Percentiles rank a stretch among this genome's conserved stretches.
Evolutionary conservation across 2,797 vertebrate species (phyloP).

Genomic region (Sciaenops ocellatus): DNA sequence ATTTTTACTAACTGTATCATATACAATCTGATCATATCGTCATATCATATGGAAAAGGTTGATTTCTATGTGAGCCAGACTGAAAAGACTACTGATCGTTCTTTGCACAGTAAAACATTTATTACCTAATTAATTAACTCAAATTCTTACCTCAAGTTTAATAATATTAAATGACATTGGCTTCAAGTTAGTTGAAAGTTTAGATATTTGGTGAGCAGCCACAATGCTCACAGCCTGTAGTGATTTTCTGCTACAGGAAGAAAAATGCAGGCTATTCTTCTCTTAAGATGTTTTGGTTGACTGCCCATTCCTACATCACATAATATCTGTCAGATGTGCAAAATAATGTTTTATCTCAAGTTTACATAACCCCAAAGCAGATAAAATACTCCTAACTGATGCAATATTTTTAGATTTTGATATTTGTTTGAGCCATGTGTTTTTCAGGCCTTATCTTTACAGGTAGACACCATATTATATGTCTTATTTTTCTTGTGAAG

Average conservation of each 20-base stretch:
- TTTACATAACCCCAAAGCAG: conserved; percentile 6
- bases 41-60: background rate
- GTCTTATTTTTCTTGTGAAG: background rate
- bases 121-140: background rate
- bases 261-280: conserved; percentile 38
- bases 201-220: conserved; percentile 56
- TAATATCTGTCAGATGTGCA: conserved; percentile 66
- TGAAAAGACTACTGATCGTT: background rate
- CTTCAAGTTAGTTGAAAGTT: conserved; percentile 22
- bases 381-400: background rate
- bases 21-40: background rate
- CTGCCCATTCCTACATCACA: conserved; percentile 49
- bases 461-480: background rate
- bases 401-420: conserved; percentile 8
- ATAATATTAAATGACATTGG: conserved; percentile 26
- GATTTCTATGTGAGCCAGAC: background rate
- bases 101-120: background rate
- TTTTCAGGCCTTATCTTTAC: background rate
- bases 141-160: conserved; percentile 19
- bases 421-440: background rate
- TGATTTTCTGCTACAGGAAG: conserved; percentile 64
- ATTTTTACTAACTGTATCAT: background rate
- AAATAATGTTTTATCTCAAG: conserved; percentile 17
- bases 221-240: conserved; percentile 45
- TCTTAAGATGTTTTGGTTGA: conserved; percentile 45